Conservation (phyloP, 1,140 invertebrate species). For the Meteorus sp. region DNA sequence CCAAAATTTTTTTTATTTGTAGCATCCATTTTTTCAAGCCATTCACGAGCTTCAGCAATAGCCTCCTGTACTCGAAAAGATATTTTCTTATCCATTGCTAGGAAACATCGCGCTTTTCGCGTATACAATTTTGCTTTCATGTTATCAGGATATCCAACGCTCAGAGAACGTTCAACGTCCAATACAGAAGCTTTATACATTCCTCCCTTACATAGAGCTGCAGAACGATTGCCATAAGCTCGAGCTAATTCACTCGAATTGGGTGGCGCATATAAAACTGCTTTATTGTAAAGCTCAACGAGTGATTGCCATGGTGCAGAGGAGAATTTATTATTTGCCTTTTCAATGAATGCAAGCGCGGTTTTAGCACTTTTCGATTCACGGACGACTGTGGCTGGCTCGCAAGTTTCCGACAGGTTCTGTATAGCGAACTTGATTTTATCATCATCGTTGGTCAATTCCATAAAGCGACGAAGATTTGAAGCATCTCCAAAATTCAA, state of each 20-base stretch:
- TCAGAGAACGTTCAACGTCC: constrained; percentile 13
- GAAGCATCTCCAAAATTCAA: too few species aligned
- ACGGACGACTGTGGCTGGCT: too few species aligned
- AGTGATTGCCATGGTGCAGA: too few species aligned
- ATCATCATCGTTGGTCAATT: too few species aligned
- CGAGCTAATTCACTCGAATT: constrained; percentile 13
- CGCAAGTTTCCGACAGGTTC: too few species aligned
- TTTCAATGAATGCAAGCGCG: too few species aligned
- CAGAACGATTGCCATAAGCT: constrained; percentile 22
- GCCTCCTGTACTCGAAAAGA: neutral
- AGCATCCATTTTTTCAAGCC: constrained; percentile 1
- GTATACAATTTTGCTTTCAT: constrained; percentile 5
- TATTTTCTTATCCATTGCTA: too few species aligned
- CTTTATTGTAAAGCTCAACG: too few species aligned
- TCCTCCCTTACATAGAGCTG: constrained; percentile 3
- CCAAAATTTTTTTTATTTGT: neutral
- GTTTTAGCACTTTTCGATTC: too few species aligned
- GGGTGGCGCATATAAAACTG: constrained; percentile 1
- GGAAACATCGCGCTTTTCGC: neutral
- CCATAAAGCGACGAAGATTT: too few species aligned
- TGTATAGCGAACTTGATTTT: too few species aligned
- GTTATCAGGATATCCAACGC: constrained; percentile 1
- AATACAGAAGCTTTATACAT: constrained; percentile 11
- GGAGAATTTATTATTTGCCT: too few species aligned
- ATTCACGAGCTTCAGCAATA: neutral